A percentile compares a stretch with the other conserved stretches of the same genome.
These are phyloP conservation scores for Dexiosoma caninum DNA, from an alignment of 2,888 invertebrate species.

Conservation along the genomic window DNA sequence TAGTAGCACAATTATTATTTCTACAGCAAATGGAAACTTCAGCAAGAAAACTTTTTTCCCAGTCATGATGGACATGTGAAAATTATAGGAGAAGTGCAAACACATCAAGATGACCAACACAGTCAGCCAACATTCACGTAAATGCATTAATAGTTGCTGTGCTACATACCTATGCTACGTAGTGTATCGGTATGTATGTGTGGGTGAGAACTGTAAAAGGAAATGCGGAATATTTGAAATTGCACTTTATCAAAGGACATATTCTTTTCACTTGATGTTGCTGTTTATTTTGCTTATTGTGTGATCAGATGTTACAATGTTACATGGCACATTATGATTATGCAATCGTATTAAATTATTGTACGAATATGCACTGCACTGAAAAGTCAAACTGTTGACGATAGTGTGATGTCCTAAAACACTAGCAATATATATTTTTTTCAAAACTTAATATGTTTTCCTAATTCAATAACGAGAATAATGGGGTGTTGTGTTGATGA, in stretches of 20 bases:
- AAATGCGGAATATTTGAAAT: slow-evolving; percentile 5
- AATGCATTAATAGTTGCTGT: neutral
- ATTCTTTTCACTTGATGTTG: neutral
- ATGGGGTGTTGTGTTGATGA: no score
- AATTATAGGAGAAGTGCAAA: slow-evolving; percentile 40
- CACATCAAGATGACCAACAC: slow-evolving; percentile 11
- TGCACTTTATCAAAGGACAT: slow-evolving; percentile 17
- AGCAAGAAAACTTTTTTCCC: slow-evolving; percentile 45
- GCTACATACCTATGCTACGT: no score
- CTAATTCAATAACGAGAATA: no score
- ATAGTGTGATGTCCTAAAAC: no score
- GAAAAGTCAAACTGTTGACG: no score
- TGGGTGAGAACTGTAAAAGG: neutral
- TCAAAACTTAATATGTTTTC: no score
- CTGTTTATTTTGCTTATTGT: neutral
- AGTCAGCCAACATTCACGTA: neutral
- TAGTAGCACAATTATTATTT: slow-evolving; percentile 34
- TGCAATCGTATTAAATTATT: neutral
- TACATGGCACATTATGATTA: slow-evolving; percentile 24
- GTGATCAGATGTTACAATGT: slow-evolving; percentile 26
- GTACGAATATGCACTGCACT: no score
- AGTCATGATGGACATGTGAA: slow-evolving; percentile 59
- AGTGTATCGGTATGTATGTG: neutral
- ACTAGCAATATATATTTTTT: no score
- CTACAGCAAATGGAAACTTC: slow-evolving; percentile 27